A percentile compares a stretch with the other conserved stretches of the same genome.
These are phyloP conservation scores for Sakesphorus luctuosus DNA, from an alignment of 2,113 vertebrate species.

Conservation along the genomic window DNA sequence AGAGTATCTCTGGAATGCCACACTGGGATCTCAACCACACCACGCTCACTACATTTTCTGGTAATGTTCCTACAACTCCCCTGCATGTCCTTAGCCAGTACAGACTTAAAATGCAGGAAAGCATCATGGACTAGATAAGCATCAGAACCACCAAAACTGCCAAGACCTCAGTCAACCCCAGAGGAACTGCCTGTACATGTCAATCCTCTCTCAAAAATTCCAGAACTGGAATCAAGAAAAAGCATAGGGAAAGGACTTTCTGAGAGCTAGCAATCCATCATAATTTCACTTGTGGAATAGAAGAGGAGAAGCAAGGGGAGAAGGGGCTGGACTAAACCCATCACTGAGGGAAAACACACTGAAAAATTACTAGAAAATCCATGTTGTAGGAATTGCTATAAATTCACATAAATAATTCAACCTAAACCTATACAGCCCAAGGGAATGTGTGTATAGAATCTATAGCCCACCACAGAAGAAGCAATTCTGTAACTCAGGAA, in stretches of 20 bases:
- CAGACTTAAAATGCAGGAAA: not conserved
- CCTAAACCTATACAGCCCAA: not conserved
- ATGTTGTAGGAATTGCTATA: not conserved
- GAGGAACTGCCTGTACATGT: not conserved
- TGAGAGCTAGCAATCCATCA: not conserved
- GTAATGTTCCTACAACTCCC: not conserved
- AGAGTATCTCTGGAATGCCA: not conserved
- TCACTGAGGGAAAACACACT: not conserved
- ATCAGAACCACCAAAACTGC: not conserved
- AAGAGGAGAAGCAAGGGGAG: not conserved
- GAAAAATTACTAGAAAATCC: not conserved
- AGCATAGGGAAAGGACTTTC: not conserved
- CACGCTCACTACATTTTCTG: not conserved
- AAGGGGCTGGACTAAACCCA: not conserved
- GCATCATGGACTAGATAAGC: not conserved
- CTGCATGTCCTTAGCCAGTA: accelerated
- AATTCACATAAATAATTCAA: not conserved
- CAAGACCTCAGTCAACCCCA: not conserved
- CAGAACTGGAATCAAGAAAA: not conserved
- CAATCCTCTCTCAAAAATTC: not conserved
- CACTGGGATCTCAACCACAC: not conserved
- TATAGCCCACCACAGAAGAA: not conserved
- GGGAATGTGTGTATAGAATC: too few relatives aligned
- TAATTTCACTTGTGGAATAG: not conserved
- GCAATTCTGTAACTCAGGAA: not conserved